phyloP scores from a whole-genome alignment of 2,888 invertebrate genomes.

The Drosophila tanythrix region DNA sequence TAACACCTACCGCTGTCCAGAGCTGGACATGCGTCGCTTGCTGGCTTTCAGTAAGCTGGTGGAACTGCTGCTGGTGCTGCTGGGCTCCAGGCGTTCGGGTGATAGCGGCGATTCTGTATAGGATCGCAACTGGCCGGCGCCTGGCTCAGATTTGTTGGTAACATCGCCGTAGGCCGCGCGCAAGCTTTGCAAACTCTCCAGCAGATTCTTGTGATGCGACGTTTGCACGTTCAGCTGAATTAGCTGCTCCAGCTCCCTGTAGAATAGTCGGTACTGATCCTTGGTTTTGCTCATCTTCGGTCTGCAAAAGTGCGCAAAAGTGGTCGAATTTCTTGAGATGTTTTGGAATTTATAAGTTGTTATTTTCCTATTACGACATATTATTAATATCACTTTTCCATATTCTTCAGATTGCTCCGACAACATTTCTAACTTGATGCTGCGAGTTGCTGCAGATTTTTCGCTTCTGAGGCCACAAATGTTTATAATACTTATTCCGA shows the following conservation, averaged over 20 bases:
- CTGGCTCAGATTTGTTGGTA: slow-evolving; percentile 87
- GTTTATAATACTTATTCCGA: too few relatives aligned
- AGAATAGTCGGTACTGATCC: slow-evolving; percentile 95
- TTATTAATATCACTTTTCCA: background rate
- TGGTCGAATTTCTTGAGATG: background rate
- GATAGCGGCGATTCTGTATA: slow-evolving; percentile 95
- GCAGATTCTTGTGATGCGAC: slow-evolving; percentile 90
- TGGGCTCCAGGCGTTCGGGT: slow-evolving; percentile 87
- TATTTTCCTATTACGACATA: background rate
- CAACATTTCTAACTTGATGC: background rate
- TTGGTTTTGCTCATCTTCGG: slow-evolving; percentile 88
- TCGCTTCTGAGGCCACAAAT: too few relatives aligned
- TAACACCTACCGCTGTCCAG: slow-evolving; percentile 72
- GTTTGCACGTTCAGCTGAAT: slow-evolving; percentile 92
- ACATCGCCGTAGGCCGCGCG: slow-evolving; percentile 85
- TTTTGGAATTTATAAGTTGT: background rate
- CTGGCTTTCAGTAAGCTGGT: slow-evolving; percentile 67
- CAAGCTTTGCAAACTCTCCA: slow-evolving; percentile 91
- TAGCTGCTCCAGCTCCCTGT: slow-evolving; percentile 94
- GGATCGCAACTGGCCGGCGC: slow-evolving; percentile 87
- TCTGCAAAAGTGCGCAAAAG: slow-evolving; percentile 56
- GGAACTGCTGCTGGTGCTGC: slow-evolving; percentile 41
- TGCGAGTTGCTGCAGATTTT: too few relatives aligned
- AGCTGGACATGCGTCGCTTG: slow-evolving; percentile 76
- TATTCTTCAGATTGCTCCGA: background rate